A percentile compares a stretch with the other conserved stretches of the same genome.
These are phyloP conservation scores for Drosophila sturtevanti DNA, from an alignment of 1,140 invertebrate genomes.

Conservation along the genomic window DNA sequence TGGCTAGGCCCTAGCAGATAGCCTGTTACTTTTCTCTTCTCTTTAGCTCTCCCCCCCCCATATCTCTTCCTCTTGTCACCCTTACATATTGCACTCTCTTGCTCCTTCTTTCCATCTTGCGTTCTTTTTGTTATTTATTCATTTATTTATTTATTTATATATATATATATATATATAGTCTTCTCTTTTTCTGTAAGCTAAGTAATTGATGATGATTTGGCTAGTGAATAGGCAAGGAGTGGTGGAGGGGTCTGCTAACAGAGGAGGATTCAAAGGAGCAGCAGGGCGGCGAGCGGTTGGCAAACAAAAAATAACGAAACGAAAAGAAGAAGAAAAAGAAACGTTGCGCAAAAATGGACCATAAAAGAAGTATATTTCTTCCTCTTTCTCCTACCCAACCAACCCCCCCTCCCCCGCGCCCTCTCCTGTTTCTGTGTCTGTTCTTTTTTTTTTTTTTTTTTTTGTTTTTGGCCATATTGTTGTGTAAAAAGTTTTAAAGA, in stretches of 20 bases:
- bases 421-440: background rate
- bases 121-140: background rate
- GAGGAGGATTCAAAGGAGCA: too few species aligned
- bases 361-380: slow-evolving; percentile 5
- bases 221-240: background rate
- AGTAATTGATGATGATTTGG: slow-evolving; percentile 52
- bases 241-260: background rate
- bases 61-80: background rate
- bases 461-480: slow-evolving; percentile 26
- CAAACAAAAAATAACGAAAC: too few species aligned
- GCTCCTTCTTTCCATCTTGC: background rate
- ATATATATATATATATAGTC: background rate
- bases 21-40: slow-evolving; percentile 26
- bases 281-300: too few species aligned
- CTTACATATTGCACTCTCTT: background rate
- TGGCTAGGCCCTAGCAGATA: slow-evolving; percentile 55
- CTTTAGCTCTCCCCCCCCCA: background rate
- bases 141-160: slow-evolving; percentile 5
- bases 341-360: background rate
- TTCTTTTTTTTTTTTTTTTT: background rate
- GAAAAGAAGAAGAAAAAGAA: background rate
- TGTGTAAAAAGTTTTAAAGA: slow-evolving; percentile 11
- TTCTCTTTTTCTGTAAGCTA: slow-evolving; percentile 4
- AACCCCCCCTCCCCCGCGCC: background rate
- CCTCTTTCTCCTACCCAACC: too few species aligned